Conservation (phyloP, 2,797 vertebrate species). For the Spheniscus humboldti region DNA sequence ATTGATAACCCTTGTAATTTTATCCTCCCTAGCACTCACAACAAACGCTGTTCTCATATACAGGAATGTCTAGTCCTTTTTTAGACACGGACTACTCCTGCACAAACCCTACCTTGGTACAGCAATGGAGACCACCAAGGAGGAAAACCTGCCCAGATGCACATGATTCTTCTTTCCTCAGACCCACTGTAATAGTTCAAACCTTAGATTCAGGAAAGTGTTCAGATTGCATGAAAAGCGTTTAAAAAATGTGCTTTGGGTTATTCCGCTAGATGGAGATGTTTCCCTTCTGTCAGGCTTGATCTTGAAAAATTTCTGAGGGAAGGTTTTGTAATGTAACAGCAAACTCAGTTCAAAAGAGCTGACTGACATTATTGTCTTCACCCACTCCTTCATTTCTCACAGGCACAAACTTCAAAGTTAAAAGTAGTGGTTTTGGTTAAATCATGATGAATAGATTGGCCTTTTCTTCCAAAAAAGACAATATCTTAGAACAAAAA, state of each 20-base stretch:
- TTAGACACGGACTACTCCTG: neutral
- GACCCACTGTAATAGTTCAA: neutral
- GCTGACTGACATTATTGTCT: neutral
- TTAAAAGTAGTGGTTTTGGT: neutral
- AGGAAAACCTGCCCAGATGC: neutral
- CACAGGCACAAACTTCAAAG: neutral
- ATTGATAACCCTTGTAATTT: slow-evolving; percentile 7
- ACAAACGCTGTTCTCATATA: neutral
- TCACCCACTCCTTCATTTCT: slow-evolving; percentile 2
- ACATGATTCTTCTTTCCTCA: neutral
- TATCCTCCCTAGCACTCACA: neutral
- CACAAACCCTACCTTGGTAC: neutral
- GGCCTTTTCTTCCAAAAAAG: neutral
- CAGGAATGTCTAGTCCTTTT: neutral
- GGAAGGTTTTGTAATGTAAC: neutral
- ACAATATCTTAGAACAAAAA: neutral
- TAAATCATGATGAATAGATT: neutral
- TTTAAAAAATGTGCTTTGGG: neutral
- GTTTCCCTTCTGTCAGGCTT: neutral
- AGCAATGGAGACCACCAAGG: neutral
- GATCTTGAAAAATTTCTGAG: neutral
- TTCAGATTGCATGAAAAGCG: too few species aligned
- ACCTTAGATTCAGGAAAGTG: neutral
- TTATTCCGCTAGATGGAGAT: slow-evolving; percentile 57
- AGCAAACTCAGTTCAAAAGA: neutral